Evolutionary conservation across 2,888 invertebrate genomes (phyloP).

Genomic region (Sarcophaga variegata): DNA sequence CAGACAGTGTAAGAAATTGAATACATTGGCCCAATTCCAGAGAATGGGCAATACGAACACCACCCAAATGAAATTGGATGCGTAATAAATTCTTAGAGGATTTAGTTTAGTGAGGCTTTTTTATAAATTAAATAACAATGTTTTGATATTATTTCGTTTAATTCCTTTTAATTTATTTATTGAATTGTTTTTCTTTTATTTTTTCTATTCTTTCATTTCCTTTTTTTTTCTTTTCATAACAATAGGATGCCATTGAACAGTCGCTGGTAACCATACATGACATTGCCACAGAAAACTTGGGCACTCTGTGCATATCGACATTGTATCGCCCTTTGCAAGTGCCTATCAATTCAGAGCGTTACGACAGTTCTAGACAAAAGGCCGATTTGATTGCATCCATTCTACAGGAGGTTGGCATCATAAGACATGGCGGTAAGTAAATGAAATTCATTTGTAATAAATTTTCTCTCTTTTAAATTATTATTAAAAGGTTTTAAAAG

Average conservation of each 20-base stretch:
- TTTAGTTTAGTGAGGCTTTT: background rate
- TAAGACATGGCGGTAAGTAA: conserved; percentile 85
- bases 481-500: too few species aligned
- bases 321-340: conserved; percentile 87
- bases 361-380: conserved; percentile 89
- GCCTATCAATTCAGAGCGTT: conserved; percentile 87
- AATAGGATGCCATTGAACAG: conserved; percentile 85
- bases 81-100: background rate
- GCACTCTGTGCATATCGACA: conserved; percentile 88
- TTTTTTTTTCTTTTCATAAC: background rate
- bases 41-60: background rate
- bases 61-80: background rate
- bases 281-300: conserved; percentile 88
- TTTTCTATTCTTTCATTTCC: background rate
- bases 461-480: background rate
- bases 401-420: conserved; percentile 87
- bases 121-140: background rate
- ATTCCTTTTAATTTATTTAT: conserved; percentile 5
- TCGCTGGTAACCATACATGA: conserved; percentile 89
- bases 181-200: background rate
- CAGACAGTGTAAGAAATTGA: background rate
- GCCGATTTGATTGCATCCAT: conserved; percentile 90
- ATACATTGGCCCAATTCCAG: conserved; percentile 5
- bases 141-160: background rate
- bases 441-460: background rate